phyloP scores from a whole-genome alignment of 2,888 invertebrate species.

The Cheilosia pagana region DNA sequence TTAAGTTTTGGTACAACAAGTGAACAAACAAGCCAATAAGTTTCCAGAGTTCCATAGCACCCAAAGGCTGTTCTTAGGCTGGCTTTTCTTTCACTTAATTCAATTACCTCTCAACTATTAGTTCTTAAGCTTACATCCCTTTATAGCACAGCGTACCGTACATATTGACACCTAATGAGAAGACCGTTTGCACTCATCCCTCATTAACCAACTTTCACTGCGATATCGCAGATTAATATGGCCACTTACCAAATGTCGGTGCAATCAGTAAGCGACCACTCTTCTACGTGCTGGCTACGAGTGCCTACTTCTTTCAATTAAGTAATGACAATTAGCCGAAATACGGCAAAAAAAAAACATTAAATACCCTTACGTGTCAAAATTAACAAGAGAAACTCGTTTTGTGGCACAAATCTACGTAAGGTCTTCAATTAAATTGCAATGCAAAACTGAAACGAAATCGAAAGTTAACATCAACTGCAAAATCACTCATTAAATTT shows the following conservation, averaged over 20 bases:
- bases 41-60: too few species aligned
- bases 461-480: conserved; percentile 67
- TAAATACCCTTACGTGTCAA: conserved; percentile 23
- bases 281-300: background rate
- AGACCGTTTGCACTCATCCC: background rate
- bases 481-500: conserved; percentile 70
- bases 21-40: too few species aligned
- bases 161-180: too few species aligned
- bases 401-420: conserved; percentile 22
- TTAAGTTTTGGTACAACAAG: too few species aligned
- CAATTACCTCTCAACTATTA: too few species aligned
- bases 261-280: conserved; percentile 7
- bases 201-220: conserved; percentile 41
- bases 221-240: conserved; percentile 13
- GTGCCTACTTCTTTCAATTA: conserved; percentile 14
- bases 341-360: conserved; percentile 1
- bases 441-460: conserved; percentile 61
- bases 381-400: conserved; percentile 59
- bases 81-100: too few species aligned
- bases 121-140: too few species aligned
- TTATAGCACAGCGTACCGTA: too few species aligned
- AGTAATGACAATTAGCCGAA: conserved; percentile 52
- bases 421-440: conserved; percentile 61
- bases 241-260: background rate
- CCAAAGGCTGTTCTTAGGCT: too few species aligned